Evolutionary conservation across 2,888 invertebrate genomes (phyloP).

Genomic region (Mythimna impura): DNA sequence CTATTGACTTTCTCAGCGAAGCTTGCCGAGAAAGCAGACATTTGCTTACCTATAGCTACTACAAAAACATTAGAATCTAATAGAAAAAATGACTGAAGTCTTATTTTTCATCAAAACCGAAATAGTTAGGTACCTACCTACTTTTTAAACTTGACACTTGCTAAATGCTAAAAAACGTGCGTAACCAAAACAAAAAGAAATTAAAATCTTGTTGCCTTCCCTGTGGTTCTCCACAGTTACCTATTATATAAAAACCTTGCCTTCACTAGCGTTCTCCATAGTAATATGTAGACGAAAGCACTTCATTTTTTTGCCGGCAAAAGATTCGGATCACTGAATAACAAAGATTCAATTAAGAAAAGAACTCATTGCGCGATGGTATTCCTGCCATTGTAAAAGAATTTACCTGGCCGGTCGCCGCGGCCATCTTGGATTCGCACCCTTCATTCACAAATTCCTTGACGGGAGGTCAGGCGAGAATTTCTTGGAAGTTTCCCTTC

Average conservation of each 20-base stretch:
- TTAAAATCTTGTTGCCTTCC: background rate
- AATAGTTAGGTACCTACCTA: no score
- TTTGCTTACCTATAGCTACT: no score
- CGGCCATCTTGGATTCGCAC: conserved; percentile 70
- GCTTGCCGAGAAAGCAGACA: no score
- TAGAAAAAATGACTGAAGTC: no score
- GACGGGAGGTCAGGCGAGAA: conserved; percentile 70
- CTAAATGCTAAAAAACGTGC: background rate
- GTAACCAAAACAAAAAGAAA: no score
- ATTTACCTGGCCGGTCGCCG: conserved; percentile 69
- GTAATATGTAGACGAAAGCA: background rate
- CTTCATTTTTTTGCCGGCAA: conserved; percentile 21
- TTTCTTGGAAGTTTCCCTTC: conserved; percentile 75
- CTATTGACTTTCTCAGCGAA: no score
- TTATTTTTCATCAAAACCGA: no score
- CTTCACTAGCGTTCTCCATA: background rate
- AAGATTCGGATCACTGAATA: conserved; percentile 43
- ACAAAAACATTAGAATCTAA: no score
- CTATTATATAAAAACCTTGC: background rate
- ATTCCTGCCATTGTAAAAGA: conserved; percentile 59
- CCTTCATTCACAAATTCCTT: conserved; percentile 79
- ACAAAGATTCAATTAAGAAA: conserved; percentile 42
- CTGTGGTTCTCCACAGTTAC: no score
- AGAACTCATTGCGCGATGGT: conserved; percentile 43
- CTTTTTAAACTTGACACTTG: no score